Base-by-base conservation (phyloP, 2,797 vertebrate genomes). In the Mus spretus region DNA sequence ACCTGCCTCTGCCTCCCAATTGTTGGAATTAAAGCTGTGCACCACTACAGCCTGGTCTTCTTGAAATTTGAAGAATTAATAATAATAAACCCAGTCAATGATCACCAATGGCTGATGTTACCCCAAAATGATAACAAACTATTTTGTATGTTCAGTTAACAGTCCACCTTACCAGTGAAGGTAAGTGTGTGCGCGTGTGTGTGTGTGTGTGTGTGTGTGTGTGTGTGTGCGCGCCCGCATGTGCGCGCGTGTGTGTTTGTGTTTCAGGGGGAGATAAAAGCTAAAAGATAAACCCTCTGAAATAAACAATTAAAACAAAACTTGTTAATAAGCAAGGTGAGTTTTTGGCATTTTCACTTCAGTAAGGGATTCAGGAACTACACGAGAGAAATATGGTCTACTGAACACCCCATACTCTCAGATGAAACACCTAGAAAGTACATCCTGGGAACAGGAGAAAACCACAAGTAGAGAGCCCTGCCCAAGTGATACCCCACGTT, bases 261-360 rank as follows among this genome's bases (percentile, higher is more conserved):
- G 34, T 70, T 17, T 67, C 65, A 13, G 26, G 47, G 34, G 13
- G 31, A n/a, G 34, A 70, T 53, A 53, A 53, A 74, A 74, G n/a
- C 44, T 88, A 57, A 88, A 88, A 74, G 53, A 75, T 88, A 75
- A 75, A 74, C 22, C n/a, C 50, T 74, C 67, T 74, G 12, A 87
- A 74, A 75, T 13, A 17, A 88, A 28, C n/a, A 74, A 88, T 44
- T 75, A 37, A 75, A 75, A 88, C 75, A 87, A n/a, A 28, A 31
- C n/a, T 74, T 72, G 50, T 87, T 88, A 88, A 61, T 88, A 88
- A 61, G 37, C 37, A 82, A 88, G 57, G 17, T 88, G 70, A 70
- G 53, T 31, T 59, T 15, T 59, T 88, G 67, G 50, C 14, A 74
- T 74, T 74, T 65, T 86, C 6, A 53, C 34, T 55, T 74, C 55